These are phyloP conservation scores for Picathartes gymnocephalus DNA, from an alignment of 2,113 vertebrate genomes.

Conservation along the genomic window DNA sequence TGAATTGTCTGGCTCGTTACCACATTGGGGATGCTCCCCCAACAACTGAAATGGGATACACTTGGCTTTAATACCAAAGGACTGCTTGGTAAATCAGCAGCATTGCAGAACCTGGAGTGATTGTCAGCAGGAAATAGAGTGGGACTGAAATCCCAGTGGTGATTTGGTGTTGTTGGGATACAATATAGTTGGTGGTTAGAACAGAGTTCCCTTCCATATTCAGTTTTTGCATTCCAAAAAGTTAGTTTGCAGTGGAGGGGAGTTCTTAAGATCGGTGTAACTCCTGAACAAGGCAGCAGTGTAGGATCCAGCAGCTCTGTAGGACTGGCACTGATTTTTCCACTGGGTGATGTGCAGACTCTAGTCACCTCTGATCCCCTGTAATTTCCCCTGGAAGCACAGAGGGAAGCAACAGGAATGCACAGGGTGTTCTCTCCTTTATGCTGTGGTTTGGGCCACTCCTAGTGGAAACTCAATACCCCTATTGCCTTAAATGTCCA, in stretches of 20 bases:
- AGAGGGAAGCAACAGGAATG: neutral
- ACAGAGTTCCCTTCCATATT: neutral
- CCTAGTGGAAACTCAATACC: neutral
- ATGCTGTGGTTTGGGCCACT: neutral
- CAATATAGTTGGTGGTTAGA: rapidly evolving
- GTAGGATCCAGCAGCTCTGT: neutral
- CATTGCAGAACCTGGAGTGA: neutral
- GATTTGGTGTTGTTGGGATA: neutral
- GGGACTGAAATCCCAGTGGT: neutral
- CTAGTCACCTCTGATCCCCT: neutral
- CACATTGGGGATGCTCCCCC: neutral
- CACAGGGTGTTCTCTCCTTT: neutral
- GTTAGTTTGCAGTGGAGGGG: neutral
- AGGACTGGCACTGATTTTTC: neutral
- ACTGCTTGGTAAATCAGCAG: neutral
- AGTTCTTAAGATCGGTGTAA: neutral
- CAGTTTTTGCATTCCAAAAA: neutral
- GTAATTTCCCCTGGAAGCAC: neutral
- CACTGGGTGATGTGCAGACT: neutral
- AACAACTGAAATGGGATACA: rapidly evolving
- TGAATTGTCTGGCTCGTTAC: rapidly evolving
- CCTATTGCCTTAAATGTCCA: neutral
- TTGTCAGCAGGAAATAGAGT: neutral
- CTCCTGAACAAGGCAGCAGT: neutral
- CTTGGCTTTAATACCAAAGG: neutral